Evolutionary conservation across 2,113 vertebrate species (phyloP), one percentile per base, ranked within the genome.

Genomic region (Callorhinus ursinus): DNA sequence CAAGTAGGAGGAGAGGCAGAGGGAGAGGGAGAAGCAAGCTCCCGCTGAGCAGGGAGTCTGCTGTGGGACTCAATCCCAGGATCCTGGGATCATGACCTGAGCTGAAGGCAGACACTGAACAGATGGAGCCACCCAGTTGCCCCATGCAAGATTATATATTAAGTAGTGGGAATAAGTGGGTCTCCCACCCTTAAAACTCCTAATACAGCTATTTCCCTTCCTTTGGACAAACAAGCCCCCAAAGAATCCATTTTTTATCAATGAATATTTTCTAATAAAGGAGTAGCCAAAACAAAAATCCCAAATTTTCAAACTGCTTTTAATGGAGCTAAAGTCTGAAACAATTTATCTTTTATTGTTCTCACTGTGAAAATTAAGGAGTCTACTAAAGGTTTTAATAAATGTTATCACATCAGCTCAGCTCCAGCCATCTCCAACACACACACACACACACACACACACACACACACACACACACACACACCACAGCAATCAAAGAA

Each of bases 241-340:
- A 57, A 89, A 85, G 53, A 59, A 14, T n/a, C 33, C 33, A 61
- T 67, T 63, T 88, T 67, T 71, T 61, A 90, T 63, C 49, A 61
- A 6, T 33, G 7, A 18, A 46, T 61, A 81, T 93, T 61, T 94
- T 87, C 80, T 33, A 85, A 83, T 63, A 51, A 80, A 69, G 33
- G 61, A 65, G 7, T 59, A 83, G 55, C 11, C 85, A 88, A 81
- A 93, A 96, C 61, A 95, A 82, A 76, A 89, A 21, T 83, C 33
- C 53, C 67, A 14, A 15, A 79, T 92, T 94, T 95, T 95, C 16
- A 59, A 84, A 67, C 55, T 85, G 13, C 16, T 89, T 96, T 94
- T 74, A 82, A 57, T 67, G 12, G 90, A 18, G 18, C 67, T 93
- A 69, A 42, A 79, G 36, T 86, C 13, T 84, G n/a, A 96, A 77